phyloP scores from a whole-genome alignment of 1,140 invertebrate genomes.

The Hirudo medicinalis region DNA sequence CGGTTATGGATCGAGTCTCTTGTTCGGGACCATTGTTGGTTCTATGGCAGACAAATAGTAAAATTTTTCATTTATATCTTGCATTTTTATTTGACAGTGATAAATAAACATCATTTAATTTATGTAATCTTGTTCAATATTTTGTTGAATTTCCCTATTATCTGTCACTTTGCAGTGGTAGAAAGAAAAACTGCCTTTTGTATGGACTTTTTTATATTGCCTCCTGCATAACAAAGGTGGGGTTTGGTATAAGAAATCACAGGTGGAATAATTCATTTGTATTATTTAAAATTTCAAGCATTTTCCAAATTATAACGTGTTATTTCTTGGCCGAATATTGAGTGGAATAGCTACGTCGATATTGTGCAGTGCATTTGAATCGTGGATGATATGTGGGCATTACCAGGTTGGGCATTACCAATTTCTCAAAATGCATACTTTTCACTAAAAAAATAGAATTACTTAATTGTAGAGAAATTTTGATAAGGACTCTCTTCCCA shows the following conservation, averaged over 20 bases:
- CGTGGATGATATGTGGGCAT: constrained; percentile 58
- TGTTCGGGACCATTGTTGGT: constrained; percentile 54
- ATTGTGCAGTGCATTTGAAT: constrained; percentile 58
- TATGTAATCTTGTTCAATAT: background rate
- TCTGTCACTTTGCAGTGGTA: constrained; percentile 35
- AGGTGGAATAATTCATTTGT: background rate
- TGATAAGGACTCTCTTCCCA: constrained; percentile 33
- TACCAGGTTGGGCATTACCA: constrained; percentile 38
- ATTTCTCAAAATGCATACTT: no score
- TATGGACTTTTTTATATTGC: constrained; percentile 53
- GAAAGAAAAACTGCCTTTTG: constrained; percentile 44
- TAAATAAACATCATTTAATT: background rate
- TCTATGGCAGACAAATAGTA: constrained; percentile 52
- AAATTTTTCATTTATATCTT: constrained; percentile 24
- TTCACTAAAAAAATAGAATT: background rate
- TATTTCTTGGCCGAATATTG: constrained; percentile 50
- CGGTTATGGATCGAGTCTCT: constrained; percentile 55
- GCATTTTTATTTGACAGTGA: background rate
- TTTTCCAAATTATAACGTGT: constrained; percentile 43
- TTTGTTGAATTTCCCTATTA: background rate
- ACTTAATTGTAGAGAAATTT: constrained; percentile 32
- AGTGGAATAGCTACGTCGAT: constrained; percentile 59
- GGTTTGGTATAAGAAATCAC: background rate
- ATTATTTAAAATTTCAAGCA: constrained; percentile 38
- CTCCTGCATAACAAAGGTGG: constrained; percentile 53